Base-by-base conservation (phyloP, 2,888 invertebrate genomes). In the Drosophila robusta region DNA sequence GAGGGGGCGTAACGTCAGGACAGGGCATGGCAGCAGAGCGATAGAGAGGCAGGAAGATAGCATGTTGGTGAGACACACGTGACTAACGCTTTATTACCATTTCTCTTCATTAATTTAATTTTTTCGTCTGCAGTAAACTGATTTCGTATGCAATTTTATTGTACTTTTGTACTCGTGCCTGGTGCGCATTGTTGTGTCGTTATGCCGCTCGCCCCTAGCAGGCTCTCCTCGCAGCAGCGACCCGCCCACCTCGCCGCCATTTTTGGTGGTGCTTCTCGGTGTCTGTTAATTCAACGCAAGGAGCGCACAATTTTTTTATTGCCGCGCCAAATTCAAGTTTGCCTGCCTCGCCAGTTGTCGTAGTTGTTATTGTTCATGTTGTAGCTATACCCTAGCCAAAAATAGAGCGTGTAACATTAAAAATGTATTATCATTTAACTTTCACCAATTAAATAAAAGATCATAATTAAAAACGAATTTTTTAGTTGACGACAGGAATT, bases 141-240 rank as follows among this genome's bases (percentile, higher is more conserved):
- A 87, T 84, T 87, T 88, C 84, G 87, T 84, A 89, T 88, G 89
- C 84, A 87, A 87, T 88, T 84, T 84, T 84, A 84, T 88, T 88
- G 87, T 88, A 86, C 89, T 88, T 86, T 78, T 86, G 88, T 79
- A 85, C 87, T 88, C 83, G 87, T 84, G 83, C 89, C 83, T 88
- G 83, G 85, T 78, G 86, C 82, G 88, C 86, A 73, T 83, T 87
- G 86, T 83, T 87, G 88, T 85, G 85, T 52, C 85, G 87, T 82
- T 80, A 75, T 83, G 68, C 77, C 56, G 39, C 64, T 41, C 52
- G 50, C 9, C 70, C 47, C 39, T 32, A 29, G 41, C 51, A 41
- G 52, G 2, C 24, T 16, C 16, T 3, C 18, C 16, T 3, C 32
- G 0, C 22, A 7, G 26, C 26, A 7, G 26, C 38, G 12, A 1